Conservation (phyloP, 2,888 invertebrate species). For the Drosophila ochracea region DNA sequence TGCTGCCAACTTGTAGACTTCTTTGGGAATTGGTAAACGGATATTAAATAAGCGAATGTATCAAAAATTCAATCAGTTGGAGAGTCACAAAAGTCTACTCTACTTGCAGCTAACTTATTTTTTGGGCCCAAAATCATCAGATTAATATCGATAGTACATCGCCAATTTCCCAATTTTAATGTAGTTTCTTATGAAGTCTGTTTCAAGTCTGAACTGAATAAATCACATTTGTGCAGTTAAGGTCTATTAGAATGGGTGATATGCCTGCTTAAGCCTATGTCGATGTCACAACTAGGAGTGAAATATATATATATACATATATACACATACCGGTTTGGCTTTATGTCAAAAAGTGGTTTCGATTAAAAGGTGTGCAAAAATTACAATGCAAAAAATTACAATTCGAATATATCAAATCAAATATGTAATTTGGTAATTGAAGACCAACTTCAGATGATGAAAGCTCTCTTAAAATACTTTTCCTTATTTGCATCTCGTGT, state of each 20-base stretch:
- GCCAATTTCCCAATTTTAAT: neutral
- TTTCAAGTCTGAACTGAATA: neutral
- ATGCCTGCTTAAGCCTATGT: neutral
- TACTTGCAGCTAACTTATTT: neutral
- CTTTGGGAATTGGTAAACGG: neutral
- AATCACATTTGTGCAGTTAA: neutral
- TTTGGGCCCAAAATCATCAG: neutral
- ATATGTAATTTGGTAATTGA: neutral
- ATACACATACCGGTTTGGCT: neutral
- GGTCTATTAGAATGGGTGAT: neutral
- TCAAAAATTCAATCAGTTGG: neutral
- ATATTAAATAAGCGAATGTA: neutral
- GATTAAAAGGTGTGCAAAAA: neutral
- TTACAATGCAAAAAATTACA: neutral
- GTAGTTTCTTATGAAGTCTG: neutral
- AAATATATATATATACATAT: neutral
- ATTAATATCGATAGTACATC: neutral
- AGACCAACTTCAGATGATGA: neutral
- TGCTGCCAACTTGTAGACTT: neutral
- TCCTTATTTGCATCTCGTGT: constrained; percentile 17
- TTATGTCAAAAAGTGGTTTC: too few species aligned
- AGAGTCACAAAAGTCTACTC: neutral
- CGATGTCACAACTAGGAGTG: neutral
- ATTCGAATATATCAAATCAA: neutral
- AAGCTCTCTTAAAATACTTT: neutral